Conservation (phyloP, 2,797 vertebrate species). For the Rhinoraja longicauda region DNA sequence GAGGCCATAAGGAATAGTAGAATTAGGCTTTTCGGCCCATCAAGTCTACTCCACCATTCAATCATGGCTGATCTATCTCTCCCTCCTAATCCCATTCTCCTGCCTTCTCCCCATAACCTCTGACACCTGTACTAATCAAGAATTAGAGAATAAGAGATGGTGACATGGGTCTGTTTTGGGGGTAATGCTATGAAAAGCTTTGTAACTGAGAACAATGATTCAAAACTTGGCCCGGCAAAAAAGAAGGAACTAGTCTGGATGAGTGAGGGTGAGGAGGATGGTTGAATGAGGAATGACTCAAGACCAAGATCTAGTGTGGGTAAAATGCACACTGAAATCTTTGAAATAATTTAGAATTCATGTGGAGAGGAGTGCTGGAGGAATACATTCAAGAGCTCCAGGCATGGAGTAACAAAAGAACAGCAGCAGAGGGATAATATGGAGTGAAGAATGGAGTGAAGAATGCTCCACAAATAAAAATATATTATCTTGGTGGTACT, state of each 20-base stretch:
- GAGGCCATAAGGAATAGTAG: no score
- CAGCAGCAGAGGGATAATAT: neutral
- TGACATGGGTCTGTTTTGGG: neutral
- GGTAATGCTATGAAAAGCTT: neutral
- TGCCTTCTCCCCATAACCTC: no score
- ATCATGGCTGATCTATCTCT: no score
- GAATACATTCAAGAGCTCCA: neutral
- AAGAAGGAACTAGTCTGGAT: neutral
- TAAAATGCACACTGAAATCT: neutral
- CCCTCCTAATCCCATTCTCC: no score
- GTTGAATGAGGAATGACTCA: neutral
- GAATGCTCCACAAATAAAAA: neutral
- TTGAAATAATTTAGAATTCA: neutral
- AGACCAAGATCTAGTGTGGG: neutral
- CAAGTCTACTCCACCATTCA: no score
- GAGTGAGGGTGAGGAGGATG: neutral
- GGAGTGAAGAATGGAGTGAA: neutral
- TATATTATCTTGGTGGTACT: neutral
- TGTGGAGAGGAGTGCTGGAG: neutral
- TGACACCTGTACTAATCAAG: no score
- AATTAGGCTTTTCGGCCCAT: no score
- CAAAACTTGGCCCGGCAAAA: neutral
- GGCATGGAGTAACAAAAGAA: neutral
- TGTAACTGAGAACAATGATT: neutral
- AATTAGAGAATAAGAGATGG: neutral